Evolutionary conservation across 2,113 vertebrate genomes (phyloP), one percentile per base, ranked within the genome.

Genomic region (Gorilla gorilla): DNA sequence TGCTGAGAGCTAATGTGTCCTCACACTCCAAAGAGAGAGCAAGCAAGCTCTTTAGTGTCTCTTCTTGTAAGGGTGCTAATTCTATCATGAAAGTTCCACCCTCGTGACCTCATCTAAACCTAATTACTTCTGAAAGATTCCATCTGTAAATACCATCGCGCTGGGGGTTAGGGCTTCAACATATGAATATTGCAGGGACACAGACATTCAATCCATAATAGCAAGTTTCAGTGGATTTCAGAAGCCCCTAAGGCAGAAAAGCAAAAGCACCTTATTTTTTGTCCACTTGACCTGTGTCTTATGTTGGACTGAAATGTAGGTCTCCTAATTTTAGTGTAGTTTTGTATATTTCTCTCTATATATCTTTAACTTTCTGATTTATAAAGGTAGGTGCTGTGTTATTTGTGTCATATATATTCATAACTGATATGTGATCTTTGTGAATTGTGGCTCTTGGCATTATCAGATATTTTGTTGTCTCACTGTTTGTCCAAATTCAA

Each of bases 251-350:
- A 68, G 30, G 14, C 38, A 85, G 68, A 40, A 57, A 50, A 76
- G 57, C 75, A 87, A 59, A 70, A 59, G 59, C 38, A n/a, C 14
- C 20, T 79, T 40, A 16, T n/a, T 82, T 68, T 88, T 93, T 55
- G 55, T 45, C 45, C 35, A 35, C 3, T 82, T 45, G 30, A 79
- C 14, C 7, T 32, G 17, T 11, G 59, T 35, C 82, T 27, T 81
- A 9, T 82, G 27, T 90, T 87, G 66, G 35, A 68, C 40, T 50
- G 16, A 81, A 80, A 76, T 11, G 52, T 17, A 23, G 20, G 7
- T 61, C 81, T 76, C 17, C 50, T 78, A 30, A 23, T 32, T 81
- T 68, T 27, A 8, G 8, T 55, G 16, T 55, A 32, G 40, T 17
- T 75, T 73, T 90, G 8, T 89, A 32, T 16, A 55, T 89, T 79